Base-by-base conservation (phyloP, 2,888 invertebrate genomes). In the Mellilla xanthometata region DNA sequence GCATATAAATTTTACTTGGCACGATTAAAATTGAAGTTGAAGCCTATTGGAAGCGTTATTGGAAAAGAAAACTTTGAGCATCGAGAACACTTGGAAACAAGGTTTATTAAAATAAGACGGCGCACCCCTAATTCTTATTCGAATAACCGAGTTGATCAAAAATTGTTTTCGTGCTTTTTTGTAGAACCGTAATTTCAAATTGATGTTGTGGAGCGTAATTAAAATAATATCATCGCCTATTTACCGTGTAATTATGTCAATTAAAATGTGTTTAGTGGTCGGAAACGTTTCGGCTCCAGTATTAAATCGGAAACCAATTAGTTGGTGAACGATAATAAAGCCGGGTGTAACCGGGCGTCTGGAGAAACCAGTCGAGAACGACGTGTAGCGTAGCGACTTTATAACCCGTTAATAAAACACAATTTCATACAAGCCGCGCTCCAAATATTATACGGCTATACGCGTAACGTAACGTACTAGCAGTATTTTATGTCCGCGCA, bases 401-500 rank as follows among this genome's bases (percentile, higher is more conserved):
- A 87, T 84, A 84, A 80, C 84, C 85, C 80, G 80, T 81, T 85
- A 84, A 86, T 86, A 87, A 88, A 88, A 87, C 78, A 85, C 81
- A 84, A 84, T 84, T 87, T 80, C 87, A 83, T 83, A 83, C 77
- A 81, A 72, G 71, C 67, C 72, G 58, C 64, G 73, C 71, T 72
- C 68, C 60, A 60, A 68, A 78, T 74, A 76, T 78, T 72, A 72
- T 70, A 68, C 58, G 53, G 33, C 15, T 50, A 52, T 43, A 49
- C 52, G 42, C 36, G 44, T 31, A 31, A 59, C 70, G 65, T 71
- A 68, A 71, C 71, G 69, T 73, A 73, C 68, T 78, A 71, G 75
- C 81, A 76, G 79, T 85, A 81, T 87, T 86, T 86, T 85, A 86
- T 78, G 83, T 76, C 71, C 71, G 68, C 80, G 67, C 74, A 68